Conservation (phyloP, 2,888 invertebrate genomes). For the Theretra japonica region DNA sequence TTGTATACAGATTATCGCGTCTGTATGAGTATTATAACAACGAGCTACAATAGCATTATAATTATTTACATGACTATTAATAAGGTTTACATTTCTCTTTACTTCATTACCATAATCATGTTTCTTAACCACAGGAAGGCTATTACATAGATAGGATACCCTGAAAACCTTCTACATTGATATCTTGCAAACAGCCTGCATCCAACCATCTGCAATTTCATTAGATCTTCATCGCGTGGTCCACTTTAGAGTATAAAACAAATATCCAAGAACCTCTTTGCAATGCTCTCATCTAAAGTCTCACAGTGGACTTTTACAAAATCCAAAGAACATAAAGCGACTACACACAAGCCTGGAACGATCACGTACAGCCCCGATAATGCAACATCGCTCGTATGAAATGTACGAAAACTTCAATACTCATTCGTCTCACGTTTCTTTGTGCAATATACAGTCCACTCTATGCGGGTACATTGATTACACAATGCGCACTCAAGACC, state of each 20-base stretch:
- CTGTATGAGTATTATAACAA: no score
- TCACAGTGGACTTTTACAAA: background rate
- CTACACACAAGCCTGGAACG: background rate
- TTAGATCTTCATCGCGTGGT: no score
- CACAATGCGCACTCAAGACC: background rate
- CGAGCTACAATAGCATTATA: no score
- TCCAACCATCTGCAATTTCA: no score
- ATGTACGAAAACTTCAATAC: constrained; percentile 17
- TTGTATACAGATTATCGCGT: no score
- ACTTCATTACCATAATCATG: no score
- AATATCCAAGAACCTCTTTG: background rate
- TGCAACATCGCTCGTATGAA: constrained; percentile 20
- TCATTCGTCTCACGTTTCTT: constrained; percentile 21
- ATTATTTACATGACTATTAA: no score
- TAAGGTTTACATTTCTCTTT: no score
- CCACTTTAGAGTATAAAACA: background rate
- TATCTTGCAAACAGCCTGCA: no score
- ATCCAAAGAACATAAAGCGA: background rate
- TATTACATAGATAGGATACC: no score
- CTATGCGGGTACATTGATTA: background rate
- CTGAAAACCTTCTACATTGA: no score
- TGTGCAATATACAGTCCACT: constrained; percentile 17
- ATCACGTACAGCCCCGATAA: constrained; percentile 17
- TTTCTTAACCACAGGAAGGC: no score
- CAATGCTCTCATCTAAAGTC: background rate